phyloP scores from a whole-genome alignment of 2,888 invertebrate species.

The Xanthia togata region DNA sequence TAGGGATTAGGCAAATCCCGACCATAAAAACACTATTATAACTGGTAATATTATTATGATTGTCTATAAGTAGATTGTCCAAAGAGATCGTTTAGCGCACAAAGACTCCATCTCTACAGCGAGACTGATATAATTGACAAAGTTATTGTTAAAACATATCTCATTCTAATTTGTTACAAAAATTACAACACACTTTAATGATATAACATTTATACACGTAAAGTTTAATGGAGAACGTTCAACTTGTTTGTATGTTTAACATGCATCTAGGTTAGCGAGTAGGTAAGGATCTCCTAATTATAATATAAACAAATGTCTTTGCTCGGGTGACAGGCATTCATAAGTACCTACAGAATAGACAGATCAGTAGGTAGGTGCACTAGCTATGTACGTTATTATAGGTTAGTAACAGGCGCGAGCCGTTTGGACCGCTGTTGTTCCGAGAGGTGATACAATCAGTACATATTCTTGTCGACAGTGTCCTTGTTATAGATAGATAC shows the following conservation, averaged over 20 bases:
- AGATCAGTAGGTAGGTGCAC: conserved; percentile 2
- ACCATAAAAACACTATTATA: not conserved
- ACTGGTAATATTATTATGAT: not conserved
- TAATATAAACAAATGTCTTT: conserved; percentile 59
- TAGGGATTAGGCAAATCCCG: not conserved
- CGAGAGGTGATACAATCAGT: conserved; percentile 57
- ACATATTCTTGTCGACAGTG: conserved; percentile 68
- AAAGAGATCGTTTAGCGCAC: not conserved
- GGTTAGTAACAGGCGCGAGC: conserved; percentile 22
- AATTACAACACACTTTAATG: conserved; percentile 42
- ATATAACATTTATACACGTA: conserved; percentile 52
- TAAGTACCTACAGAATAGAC: conserved; percentile 25
- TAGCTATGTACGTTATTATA: not conserved
- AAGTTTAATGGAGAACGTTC: conserved; percentile 50
- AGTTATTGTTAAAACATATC: conserved; percentile 31
- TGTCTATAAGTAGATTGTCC: not conserved
- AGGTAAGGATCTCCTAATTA: conserved; percentile 65
- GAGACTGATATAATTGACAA: conserved; percentile 3
- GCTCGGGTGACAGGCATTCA: conserved; percentile 43
- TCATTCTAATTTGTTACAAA: conserved; percentile 26
- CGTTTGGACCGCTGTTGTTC: conserved; percentile 31
- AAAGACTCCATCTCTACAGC: not conserved
- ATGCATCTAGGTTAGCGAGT: conserved; percentile 68
- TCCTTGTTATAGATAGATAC: conserved; percentile 81
- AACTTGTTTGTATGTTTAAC: conserved; percentile 54